Evolutionary conservation across 1,140 invertebrate genomes (phyloP), one percentile per base, ranked within the genome.

Genomic region (Bombus sibiricus): DNA sequence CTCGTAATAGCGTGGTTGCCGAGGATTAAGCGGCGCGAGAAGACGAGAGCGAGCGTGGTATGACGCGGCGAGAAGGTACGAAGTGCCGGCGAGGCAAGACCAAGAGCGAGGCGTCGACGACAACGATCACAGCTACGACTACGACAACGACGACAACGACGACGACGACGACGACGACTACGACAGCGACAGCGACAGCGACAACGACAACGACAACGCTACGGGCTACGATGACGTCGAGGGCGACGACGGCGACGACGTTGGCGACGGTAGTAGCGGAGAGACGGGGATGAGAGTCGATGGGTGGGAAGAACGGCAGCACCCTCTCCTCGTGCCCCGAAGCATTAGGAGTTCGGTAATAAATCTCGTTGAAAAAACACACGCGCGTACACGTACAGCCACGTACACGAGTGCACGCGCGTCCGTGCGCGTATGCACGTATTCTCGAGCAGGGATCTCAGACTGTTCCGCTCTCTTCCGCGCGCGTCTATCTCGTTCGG

Each of bases 331-430:
- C 91, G 75, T 86, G 85, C 83, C 88, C 88, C 79, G 86, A 89
- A 92, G 92, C 93, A 92, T 93, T 92, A 93, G 91, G 92, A 94
- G 93, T 94, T 94, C 91, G 94, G 94, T 93, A 93, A 94, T 95
- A 95, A 95, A 95, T 94, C 94, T 95, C 92, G 92, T 91, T 94
- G 93, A 93, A 95, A 94, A 95, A 94, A 95, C 93, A 93, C 92
- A 90, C 90, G 86, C 92, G 76, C 91, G 77, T 68, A 68, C 83
- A 82, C 85, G 66, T 77, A 80, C 85, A 81, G 62, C 32, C 85
- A 69, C 83, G 62, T 71, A 79, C 53, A 62, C 77, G 82, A 69
- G 66, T 18, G 78, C 86, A n/a, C 2, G 9, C 84, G 47, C 88
- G 73, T 82, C 73, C 71, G 85, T 78, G 53, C 62, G 37, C 75